Conservation (phyloP, 2,797 vertebrate genomes). For the Takifugu ocellatus region DNA sequence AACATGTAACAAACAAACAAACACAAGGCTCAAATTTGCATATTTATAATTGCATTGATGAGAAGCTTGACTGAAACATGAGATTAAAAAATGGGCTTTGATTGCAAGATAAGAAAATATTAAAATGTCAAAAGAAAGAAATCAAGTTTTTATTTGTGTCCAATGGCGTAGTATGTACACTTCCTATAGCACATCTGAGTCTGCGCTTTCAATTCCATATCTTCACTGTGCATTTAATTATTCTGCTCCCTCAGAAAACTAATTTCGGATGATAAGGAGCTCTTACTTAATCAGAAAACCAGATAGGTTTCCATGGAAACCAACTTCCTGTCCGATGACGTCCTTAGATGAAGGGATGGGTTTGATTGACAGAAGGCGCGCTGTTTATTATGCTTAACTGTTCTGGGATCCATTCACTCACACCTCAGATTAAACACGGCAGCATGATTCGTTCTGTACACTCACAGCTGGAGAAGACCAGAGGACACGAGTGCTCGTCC, state of each 20-base stretch:
- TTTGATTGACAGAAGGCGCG: conserved; percentile 36
- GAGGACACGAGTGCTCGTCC: conserved; percentile 94
- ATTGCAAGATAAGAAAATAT: too few relatives aligned
- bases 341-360: conserved; percentile 34
- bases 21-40: too few relatives aligned
- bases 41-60: too few relatives aligned
- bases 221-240: conserved; percentile 36
- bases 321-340: conserved; percentile 17
- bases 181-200: not conserved
- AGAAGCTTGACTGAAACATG: too few relatives aligned
- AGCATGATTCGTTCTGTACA: conserved; percentile 40
- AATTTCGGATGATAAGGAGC: conserved; percentile 46
- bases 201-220: conserved; percentile 3
- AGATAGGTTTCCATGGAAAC: conserved; percentile 60
- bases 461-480: conserved; percentile 98
- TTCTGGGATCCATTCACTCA: conserved; percentile 23
- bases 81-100: too few relatives aligned
- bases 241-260: conserved; percentile 21
- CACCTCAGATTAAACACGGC: too few relatives aligned
- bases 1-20: too few relatives aligned
- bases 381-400: conserved; percentile 19
- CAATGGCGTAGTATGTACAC: too few relatives aligned
- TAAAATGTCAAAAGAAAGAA: not conserved
- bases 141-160: too few relatives aligned
- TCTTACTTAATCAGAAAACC: conserved; percentile 51